Evolutionary conservation across 2,113 vertebrate genomes (phyloP).

Genomic region (Peromyscus leucopus): DNA sequence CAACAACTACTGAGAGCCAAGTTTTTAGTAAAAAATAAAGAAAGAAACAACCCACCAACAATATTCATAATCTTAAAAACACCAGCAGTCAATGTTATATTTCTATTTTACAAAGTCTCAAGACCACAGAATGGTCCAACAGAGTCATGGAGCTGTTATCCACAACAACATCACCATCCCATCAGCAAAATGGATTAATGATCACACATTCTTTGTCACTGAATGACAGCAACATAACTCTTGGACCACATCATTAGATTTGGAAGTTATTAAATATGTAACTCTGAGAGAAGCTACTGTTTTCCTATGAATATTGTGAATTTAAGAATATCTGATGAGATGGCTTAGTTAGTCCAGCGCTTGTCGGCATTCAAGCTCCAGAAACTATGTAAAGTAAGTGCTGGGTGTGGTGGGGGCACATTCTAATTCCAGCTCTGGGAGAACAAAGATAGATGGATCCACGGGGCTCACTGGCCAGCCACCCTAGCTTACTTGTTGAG

Average conservation of each 20-base stretch:
- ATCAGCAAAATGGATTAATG: conserved; percentile 28
- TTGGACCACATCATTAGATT: neutral
- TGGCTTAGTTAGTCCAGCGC: neutral
- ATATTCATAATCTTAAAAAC: conserved; percentile 33
- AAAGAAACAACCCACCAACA: conserved; percentile 1
- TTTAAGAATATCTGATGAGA: neutral
- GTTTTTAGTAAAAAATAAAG: conserved; percentile 42
- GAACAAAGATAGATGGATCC: neutral
- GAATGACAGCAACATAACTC: conserved; percentile 68
- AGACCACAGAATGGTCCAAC: conserved; percentile 72
- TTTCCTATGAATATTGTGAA: conserved; percentile 19
- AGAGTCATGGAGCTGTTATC: conserved; percentile 78
- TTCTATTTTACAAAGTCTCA: conserved; percentile 75
- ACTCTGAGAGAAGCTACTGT: neutral
- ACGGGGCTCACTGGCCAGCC: neutral
- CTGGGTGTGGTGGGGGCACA: too few species aligned
- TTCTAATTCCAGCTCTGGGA: neutral
- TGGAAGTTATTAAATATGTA: conserved; percentile 10
- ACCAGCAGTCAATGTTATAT: conserved; percentile 25
- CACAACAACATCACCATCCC: conserved; percentile 35
- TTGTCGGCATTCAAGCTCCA: neutral
- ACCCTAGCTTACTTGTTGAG: neutral
- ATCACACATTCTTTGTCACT: conserved; percentile 60
- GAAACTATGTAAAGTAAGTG: neutral
- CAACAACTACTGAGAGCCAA: conserved; percentile 18